Evolutionary conservation across 2,797 vertebrate species (phyloP).

Genomic region (Gobio occitaniae): DNA sequence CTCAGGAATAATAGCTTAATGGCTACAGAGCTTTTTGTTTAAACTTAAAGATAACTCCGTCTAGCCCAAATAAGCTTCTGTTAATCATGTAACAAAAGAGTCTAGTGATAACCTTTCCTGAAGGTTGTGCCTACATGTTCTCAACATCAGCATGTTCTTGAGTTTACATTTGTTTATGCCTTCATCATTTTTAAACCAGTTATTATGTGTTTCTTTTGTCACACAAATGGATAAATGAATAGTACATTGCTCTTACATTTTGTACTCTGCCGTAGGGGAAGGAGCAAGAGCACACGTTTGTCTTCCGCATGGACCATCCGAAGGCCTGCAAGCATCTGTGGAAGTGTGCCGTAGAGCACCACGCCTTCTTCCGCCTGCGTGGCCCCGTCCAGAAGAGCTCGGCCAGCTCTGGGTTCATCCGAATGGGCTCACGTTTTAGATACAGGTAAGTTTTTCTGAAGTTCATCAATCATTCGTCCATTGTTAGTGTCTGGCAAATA

Average conservation of each 20-base stretch:
- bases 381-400: constrained; percentile 93
- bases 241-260: background rate
- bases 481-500: background rate
- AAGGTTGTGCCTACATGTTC: background rate
- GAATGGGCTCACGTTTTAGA: constrained; percentile 96
- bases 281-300: constrained; percentile 98
- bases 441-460: constrained; percentile 84
- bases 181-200: background rate
- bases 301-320: constrained; percentile 96
- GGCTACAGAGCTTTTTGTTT: background rate
- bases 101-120: background rate
- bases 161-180: background rate
- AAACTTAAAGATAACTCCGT: background rate
- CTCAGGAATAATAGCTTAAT: background rate
- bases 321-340: constrained; percentile 98
- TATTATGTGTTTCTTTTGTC: background rate
- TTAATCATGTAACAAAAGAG: background rate
- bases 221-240: background rate
- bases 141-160: background rate
- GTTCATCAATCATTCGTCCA: background rate
- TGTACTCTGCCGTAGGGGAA: constrained; percentile 81
- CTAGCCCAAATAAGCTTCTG: background rate
- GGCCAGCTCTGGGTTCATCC: constrained; percentile 88
- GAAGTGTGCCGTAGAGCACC: constrained; percentile 99
- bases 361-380: constrained; percentile 96